Conservation (phyloP, 2,113 vertebrate genomes). For the Genyomyrus donnyi region DNA sequence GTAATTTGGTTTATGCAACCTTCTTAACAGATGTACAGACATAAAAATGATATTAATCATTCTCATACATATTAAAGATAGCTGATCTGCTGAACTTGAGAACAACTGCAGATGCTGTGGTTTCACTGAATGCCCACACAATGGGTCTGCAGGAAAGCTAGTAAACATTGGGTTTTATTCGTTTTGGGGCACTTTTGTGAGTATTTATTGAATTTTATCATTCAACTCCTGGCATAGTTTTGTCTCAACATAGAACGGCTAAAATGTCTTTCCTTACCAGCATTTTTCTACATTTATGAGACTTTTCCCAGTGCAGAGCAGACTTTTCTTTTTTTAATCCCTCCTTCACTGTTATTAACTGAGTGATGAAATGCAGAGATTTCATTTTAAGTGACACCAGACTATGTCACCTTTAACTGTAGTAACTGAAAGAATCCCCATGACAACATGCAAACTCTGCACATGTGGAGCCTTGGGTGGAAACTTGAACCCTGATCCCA, state of each 20-base stretch:
- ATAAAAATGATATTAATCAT: neutral
- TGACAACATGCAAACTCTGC: neutral
- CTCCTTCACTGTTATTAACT: neutral
- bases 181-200: neutral
- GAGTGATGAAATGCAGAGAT: neutral
- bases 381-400: neutral
- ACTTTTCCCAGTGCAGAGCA: neutral
- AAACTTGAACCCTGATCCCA: neutral
- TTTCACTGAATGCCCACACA: neutral
- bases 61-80: constrained; percentile 3
- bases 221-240: neutral
- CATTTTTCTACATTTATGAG: neutral
- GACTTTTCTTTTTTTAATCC: neutral
- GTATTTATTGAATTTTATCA: neutral
- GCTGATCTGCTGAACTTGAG: neutral
- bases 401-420: neutral
- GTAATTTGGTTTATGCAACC: constrained; percentile 1
- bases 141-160: neutral
- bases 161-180: neutral
- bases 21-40: neutral
- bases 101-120: neutral
- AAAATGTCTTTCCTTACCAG: neutral
- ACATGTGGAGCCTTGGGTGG: neutral
- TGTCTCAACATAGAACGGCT: neutral
- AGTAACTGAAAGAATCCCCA: neutral